Evolutionary conservation across 2,888 invertebrate species (phyloP).

Genomic region (Limnephilus lunatus): DNA sequence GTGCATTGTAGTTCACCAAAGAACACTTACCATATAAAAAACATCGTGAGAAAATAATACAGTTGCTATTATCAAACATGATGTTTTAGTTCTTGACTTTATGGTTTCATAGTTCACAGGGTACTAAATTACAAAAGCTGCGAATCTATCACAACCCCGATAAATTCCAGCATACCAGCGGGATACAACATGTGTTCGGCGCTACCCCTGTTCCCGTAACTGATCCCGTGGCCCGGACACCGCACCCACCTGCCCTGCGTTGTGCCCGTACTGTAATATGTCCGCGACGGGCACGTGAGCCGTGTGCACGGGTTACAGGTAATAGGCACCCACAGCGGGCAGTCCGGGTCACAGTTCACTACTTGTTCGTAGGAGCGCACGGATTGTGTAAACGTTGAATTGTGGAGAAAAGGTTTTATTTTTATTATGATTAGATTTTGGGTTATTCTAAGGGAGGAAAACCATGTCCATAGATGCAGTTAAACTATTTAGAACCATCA

Average conservation of each 20-base stretch:
- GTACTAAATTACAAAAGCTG: neutral
- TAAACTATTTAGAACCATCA: too few species aligned
- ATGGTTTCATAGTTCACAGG: slow-evolving; percentile 2
- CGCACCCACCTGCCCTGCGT: neutral
- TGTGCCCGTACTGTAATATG: neutral
- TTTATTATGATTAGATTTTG: neutral
- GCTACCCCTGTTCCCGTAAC: neutral
- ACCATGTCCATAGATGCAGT: too few species aligned
- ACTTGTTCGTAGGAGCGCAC: neutral
- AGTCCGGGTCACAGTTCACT: neutral
- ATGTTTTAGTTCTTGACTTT: neutral
- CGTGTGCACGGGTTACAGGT: neutral
- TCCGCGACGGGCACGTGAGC: neutral
- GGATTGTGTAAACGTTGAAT: neutral
- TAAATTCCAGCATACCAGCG: neutral
- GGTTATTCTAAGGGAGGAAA: neutral
- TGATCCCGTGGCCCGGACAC: neutral
- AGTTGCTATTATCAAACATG: neutral
- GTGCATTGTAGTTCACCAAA: too few species aligned
- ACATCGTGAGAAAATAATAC: neutral
- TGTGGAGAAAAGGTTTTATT: neutral
- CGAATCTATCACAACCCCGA: neutral
- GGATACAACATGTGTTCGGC: neutral
- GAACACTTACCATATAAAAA: neutral
- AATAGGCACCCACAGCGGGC: neutral